Conservation (phyloP, 2,888 invertebrate genomes). For the Parelbella ahira region DNA sequence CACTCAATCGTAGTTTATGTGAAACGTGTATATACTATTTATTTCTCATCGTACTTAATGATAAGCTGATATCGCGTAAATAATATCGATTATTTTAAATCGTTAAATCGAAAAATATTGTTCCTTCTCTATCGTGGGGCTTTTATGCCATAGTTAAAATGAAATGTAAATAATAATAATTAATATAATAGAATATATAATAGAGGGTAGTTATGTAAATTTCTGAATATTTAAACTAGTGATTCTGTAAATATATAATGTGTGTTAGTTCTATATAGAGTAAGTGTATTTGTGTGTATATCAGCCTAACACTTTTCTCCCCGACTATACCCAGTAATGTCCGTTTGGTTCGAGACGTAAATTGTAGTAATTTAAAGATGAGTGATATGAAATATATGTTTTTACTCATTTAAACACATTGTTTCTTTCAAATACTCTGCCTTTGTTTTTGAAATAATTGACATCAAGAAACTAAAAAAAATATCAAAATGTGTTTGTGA, state of each 20-base stretch:
- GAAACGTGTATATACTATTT: conserved; percentile 47
- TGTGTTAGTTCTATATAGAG: conserved; percentile 41
- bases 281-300: conserved; percentile 60
- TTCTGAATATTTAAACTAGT: conserved; percentile 51
- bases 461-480: no score
- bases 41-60: conserved; percentile 53
- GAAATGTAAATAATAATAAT: conserved; percentile 35
- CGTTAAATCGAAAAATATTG: conserved; percentile 35
- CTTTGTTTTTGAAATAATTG: no score
- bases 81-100: no score
- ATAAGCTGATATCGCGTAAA: no score
- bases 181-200: conserved; percentile 31
- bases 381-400: conserved; percentile 80
- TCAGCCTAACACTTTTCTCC: conserved; percentile 44
- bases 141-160: conserved; percentile 25
- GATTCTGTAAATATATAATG: conserved; percentile 42
- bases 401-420: conserved; percentile 69
- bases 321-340: conserved; percentile 48
- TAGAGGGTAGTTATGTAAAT: conserved; percentile 36
- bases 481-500: no score
- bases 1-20: conserved; percentile 10
- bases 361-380: conserved; percentile 61
- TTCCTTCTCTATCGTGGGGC: conserved; percentile 44
- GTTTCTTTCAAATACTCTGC: conserved; percentile 39
- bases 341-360: conserved; percentile 36